phyloP scores from a whole-genome alignment of 2,797 vertebrate species.

The Sebastes vulpes region DNA sequence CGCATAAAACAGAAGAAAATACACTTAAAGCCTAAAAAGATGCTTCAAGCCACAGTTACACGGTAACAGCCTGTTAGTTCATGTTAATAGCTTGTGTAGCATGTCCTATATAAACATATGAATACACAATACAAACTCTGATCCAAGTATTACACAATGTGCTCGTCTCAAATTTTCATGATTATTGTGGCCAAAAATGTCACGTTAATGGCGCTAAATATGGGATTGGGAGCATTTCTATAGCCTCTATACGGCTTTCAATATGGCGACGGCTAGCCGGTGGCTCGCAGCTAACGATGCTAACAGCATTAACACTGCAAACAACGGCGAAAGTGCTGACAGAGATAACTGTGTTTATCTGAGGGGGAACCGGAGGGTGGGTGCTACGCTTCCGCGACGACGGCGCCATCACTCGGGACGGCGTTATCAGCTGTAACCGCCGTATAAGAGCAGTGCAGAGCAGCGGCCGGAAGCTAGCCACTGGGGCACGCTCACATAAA shows the following conservation, averaged over 20 bases:
- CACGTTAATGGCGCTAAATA: too few relatives aligned
- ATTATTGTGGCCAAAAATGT: neutral
- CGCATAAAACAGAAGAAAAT: neutral
- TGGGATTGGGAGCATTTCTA: too few relatives aligned
- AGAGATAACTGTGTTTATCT: neutral
- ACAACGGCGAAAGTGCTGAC: neutral
- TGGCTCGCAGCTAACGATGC: too few relatives aligned
- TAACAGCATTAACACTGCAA: neutral
- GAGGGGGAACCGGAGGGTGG: fast-evolving
- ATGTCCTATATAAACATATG: neutral
- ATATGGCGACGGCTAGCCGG: too few relatives aligned
- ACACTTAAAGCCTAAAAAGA: neutral
- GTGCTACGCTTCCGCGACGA: neutral
- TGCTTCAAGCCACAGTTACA: neutral
- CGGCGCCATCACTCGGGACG: fast-evolving
- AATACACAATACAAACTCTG: neutral
- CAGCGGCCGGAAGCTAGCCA: fast-evolving
- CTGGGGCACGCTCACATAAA: neutral
- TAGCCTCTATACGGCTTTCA: too few relatives aligned
- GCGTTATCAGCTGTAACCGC: too few relatives aligned
- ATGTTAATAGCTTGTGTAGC: neutral
- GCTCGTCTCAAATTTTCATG: too few relatives aligned
- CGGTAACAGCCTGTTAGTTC: neutral
- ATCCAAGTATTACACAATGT: neutral
- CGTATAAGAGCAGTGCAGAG: neutral